phyloP scores from a whole-genome alignment of 2,888 invertebrate species.

The Cynaeus angustus region DNA sequence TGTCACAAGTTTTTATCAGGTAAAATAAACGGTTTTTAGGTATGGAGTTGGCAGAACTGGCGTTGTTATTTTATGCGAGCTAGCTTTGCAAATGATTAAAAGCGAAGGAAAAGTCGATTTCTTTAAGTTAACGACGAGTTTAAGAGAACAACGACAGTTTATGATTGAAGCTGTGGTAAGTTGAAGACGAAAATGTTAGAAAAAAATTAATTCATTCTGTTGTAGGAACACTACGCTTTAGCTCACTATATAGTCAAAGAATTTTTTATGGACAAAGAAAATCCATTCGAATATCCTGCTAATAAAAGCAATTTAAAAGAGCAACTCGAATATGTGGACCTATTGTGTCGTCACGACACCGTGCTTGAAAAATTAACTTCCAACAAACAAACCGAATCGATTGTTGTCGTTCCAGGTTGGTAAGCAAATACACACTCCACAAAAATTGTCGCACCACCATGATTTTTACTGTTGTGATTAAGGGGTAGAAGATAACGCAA shows the following conservation, averaged over 20 bases:
- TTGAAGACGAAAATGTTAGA: neutral
- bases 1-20: neutral
- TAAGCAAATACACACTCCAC: too few relatives aligned
- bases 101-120: neutral
- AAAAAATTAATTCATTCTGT: neutral
- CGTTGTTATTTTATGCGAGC: conserved; percentile 17
- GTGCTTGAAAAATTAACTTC: neutral
- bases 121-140: neutral
- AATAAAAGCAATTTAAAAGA: neutral
- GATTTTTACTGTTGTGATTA: too few relatives aligned
- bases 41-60: conserved; percentile 9
- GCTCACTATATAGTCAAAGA: neutral
- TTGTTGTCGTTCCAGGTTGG: too few relatives aligned
- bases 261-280: neutral
- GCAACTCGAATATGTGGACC: neutral
- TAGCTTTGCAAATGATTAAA: conserved; percentile 16
- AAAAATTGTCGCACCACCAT: too few relatives aligned
- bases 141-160: conserved; percentile 10
- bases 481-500: too few relatives aligned
- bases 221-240: neutral
- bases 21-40: neutral
- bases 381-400: too few relatives aligned
- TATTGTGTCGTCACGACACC: too few relatives aligned
- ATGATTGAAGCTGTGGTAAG: conserved; percentile 9
- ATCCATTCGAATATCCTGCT: neutral